These are phyloP conservation scores for Etheostoma nigrum DNA, from an alignment of 2,797 vertebrate genomes.

Conservation along the genomic window DNA sequence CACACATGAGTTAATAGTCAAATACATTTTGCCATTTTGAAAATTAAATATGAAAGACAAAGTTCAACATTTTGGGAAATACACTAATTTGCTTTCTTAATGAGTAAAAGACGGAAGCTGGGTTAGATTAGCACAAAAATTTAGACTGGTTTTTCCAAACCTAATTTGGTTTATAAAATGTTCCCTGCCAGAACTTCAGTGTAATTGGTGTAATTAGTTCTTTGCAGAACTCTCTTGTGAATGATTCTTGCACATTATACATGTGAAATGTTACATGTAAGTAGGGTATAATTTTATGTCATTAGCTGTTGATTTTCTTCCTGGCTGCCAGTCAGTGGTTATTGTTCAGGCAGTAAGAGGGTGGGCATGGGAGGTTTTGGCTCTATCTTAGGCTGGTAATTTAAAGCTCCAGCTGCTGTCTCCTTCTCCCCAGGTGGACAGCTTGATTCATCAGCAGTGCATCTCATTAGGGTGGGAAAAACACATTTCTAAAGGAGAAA, in stretches of 20 bases:
- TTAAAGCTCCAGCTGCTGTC: conserved; percentile 77
- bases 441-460: conserved; percentile 72
- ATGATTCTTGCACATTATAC: conserved; percentile 52
- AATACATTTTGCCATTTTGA: conserved; percentile 6
- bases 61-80: background rate
- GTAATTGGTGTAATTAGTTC: conserved; percentile 52
- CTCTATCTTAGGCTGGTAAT: conserved; percentile 74
- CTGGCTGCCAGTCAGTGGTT: conserved; percentile 60
- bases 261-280: conserved; percentile 59
- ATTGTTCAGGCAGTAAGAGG: conserved; percentile 74
- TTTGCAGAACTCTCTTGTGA: conserved; percentile 25
- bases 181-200: conserved; percentile 29
- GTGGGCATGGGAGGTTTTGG: conserved; percentile 66
- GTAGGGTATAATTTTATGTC: conserved; percentile 72
- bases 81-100: background rate
- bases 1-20: background rate
- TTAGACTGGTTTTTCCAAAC: conserved; percentile 13
- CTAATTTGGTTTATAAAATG: conserved; percentile 34
- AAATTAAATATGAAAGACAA: background rate
- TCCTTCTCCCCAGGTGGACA: conserved; percentile 74
- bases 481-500: conserved; percentile 57
- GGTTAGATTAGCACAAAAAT: background rate
- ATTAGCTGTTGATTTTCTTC: conserved; percentile 76
- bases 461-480: conserved; percentile 75
- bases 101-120: background rate